Percentiles rank a stretch among this genome's conserved stretches.
Conservation (phyloP, 35 echinoderm and acorn worm species). For the Patiria miniata region DNA sequence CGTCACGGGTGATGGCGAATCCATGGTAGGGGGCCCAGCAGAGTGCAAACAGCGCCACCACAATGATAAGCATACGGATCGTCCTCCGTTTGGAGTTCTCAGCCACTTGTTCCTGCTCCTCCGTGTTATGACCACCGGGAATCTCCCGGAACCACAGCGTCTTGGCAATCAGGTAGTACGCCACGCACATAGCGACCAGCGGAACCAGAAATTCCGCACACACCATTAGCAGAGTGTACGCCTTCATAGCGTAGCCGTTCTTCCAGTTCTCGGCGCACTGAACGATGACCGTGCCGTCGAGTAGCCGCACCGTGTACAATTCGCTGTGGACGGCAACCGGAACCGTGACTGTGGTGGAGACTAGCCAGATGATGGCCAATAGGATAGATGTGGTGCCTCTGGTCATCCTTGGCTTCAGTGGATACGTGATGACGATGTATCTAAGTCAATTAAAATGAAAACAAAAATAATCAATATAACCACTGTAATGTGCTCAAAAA, state of each 20-base stretch:
- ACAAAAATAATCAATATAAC: no score
- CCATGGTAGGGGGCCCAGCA: conserved; percentile 89
- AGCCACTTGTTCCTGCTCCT: conserved; percentile 70
- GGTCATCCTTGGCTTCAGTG: conserved; percentile 77
- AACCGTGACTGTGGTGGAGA: conserved; percentile 71
- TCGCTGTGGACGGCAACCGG: conserved; percentile 68
- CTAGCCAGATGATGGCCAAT: conserved; percentile 64
- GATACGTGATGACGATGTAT: conserved; percentile 82
- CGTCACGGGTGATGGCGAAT: conserved; percentile 73
- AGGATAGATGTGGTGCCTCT: conserved; percentile 49
- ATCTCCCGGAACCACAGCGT: conserved; percentile 83
- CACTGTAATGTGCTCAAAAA: no score
- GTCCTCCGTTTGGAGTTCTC: conserved; percentile 76
- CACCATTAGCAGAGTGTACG: conserved; percentile 71
- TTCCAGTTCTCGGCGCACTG: conserved; percentile 73
- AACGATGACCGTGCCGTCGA: not conserved
- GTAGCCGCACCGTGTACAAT: conserved; percentile 5
- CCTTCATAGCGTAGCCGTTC: conserved; percentile 42
- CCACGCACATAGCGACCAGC: conserved; percentile 66
- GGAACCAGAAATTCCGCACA: conserved; percentile 75
- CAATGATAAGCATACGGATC: conserved; percentile 91
- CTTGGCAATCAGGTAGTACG: conserved; percentile 78
- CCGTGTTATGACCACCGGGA: conserved; percentile 75
- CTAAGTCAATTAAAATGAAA: conserved; percentile 43
- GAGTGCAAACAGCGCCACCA: conserved; percentile 79